Evolutionary conservation across 2,797 vertebrate species (phyloP).

Genomic region (Macropodus opercularis): DNA sequence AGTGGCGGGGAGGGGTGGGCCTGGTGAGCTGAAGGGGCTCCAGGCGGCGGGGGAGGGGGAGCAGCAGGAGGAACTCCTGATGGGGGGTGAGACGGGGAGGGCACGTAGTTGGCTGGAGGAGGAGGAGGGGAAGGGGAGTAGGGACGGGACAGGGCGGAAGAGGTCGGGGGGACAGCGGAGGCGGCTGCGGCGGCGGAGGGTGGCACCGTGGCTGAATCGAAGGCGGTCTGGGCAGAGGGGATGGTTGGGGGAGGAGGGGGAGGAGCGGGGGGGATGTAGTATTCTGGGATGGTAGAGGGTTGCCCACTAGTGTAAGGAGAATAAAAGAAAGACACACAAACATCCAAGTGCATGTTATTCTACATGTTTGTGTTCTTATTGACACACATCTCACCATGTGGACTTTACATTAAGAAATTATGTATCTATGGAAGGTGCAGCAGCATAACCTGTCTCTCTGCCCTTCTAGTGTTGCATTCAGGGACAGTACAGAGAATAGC

Average conservation of each 20-base stretch:
- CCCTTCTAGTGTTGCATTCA: no score
- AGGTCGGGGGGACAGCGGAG: conserved; percentile 69
- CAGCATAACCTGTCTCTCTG: no score
- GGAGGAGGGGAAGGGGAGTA: conserved; percentile 78
- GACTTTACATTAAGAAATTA: no score
- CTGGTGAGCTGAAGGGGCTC: conserved; percentile 70
- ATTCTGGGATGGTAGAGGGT: conserved; percentile 86
- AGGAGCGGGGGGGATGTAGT: conserved; percentile 87
- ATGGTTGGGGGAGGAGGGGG: conserved; percentile 87
- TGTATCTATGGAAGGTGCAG: no score
- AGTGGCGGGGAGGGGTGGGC: conserved; percentile 71
- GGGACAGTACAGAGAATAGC: no score
- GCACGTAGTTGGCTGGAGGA: conserved; percentile 76
- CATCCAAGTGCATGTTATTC: no score
- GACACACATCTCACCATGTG: no score
- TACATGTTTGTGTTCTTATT: no score
- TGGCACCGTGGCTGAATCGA: conserved; percentile 82
- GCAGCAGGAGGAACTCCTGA: conserved; percentile 82
- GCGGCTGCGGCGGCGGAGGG: conserved; percentile 59
- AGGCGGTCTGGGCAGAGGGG: conserved; percentile 89
- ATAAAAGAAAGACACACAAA: neutral
- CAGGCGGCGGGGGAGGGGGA: conserved; percentile 85
- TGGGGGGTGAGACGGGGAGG: conserved; percentile 77
- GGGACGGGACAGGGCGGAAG: conserved; percentile 73
- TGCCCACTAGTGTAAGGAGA: conserved; percentile 74